A percentile compares a stretch with the other conserved stretches of the same genome.
Evolutionary conservation across 64 coral and sea anemone species (phyloP).

Genomic region (Astreopora myriophthalma): DNA sequence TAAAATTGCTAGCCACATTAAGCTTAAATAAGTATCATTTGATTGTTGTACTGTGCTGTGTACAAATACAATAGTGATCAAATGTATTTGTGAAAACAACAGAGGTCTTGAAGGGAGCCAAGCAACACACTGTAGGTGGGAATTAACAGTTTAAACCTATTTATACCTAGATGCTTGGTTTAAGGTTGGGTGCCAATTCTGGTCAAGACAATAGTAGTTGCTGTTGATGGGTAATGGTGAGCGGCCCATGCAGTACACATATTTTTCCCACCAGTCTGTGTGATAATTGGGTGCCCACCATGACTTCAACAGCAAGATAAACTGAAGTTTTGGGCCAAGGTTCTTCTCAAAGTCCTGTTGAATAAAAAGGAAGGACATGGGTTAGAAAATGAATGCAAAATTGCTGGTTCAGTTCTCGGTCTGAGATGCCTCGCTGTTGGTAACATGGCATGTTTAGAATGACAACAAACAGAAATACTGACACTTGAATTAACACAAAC

Average conservation of each 20-base stretch:
- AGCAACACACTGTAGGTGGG: no score
- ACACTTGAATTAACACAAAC: background rate
- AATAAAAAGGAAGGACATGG: background rate
- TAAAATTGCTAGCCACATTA: no score
- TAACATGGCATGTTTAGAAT: no score
- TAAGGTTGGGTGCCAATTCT: conserved; percentile 83
- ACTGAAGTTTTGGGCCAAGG: conserved; percentile 96
- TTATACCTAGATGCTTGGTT: conserved; percentile 79
- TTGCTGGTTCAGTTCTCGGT: no score
- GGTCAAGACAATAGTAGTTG: conserved; percentile 95
- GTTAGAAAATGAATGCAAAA: no score
- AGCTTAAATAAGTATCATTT: no score
- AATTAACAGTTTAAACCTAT: background rate
- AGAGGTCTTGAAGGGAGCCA: no score
- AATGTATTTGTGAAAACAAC: no score
- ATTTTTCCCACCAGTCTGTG: conserved; percentile 99
- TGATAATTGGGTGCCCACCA: conserved; percentile 96
- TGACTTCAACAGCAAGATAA: conserved; percentile 86
- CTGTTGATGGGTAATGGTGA: conserved; percentile 85
- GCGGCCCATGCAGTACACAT: conserved; percentile 93
- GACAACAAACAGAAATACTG: background rate
- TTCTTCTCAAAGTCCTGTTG: conserved; percentile 95
- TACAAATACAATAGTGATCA: no score
- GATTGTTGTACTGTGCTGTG: no score
- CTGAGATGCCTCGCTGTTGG: no score